Evolutionary conservation across 2,797 vertebrate species (phyloP).

Genomic region (Crenuchus spilurus): DNA sequence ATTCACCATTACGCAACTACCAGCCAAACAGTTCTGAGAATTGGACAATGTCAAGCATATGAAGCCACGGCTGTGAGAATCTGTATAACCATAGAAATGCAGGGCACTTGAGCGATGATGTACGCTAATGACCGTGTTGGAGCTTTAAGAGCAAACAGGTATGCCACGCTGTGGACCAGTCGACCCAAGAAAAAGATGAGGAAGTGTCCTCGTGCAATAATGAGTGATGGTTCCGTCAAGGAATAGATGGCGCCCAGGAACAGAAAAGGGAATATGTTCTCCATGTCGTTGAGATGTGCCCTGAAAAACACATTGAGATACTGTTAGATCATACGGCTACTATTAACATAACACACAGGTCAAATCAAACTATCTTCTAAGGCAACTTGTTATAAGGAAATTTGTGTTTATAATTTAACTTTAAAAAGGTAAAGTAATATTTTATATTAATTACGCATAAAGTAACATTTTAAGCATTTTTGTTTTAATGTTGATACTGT

Average conservation of each 20-base stretch:
- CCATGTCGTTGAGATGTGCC: slow-evolving; percentile 90
- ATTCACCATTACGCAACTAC: neutral
- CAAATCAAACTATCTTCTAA: too few relatives aligned
- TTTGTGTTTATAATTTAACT: too few relatives aligned
- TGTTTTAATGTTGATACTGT: too few relatives aligned
- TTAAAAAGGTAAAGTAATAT: too few relatives aligned
- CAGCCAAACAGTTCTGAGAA: neutral
- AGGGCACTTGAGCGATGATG: slow-evolving; percentile 85
- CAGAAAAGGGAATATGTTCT: slow-evolving; percentile 94
- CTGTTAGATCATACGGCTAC: too few relatives aligned
- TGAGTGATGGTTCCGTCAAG: slow-evolving; percentile 78
- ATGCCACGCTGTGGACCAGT: slow-evolving; percentile 85
- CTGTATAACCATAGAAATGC: slow-evolving; percentile 92
- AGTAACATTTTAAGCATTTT: too few relatives aligned
- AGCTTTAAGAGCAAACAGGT: slow-evolving; percentile 80
- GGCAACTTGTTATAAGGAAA: too few relatives aligned
- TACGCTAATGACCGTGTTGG: slow-evolving; percentile 89
- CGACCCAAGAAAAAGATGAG: slow-evolving; percentile 84
- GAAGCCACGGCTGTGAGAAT: slow-evolving; percentile 76
- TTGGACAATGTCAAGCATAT: slow-evolving; percentile 62
- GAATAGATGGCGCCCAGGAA: slow-evolving; percentile 91
- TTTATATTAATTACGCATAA: too few relatives aligned
- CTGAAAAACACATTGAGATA: slow-evolving; percentile 65
- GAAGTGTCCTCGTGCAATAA: slow-evolving; percentile 87
- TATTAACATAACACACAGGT: too few relatives aligned